Base-by-base conservation (phyloP, 2,888 invertebrate genomes). In the Ceriagrion tenellum region DNA sequence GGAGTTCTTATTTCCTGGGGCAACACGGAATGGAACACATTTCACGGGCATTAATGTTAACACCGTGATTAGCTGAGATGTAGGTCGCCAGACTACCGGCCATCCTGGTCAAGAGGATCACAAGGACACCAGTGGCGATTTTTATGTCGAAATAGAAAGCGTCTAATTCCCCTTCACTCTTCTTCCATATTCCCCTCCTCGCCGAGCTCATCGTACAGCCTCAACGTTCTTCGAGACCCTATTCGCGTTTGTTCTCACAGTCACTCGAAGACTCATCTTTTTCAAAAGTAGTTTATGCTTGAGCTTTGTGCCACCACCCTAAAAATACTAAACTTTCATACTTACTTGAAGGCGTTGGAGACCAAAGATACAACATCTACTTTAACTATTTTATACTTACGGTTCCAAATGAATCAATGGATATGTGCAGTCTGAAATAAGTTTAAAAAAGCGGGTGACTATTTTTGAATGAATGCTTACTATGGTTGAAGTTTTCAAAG, bases 91-190 rank as follows among this genome's bases (percentile, higher is more conserved):
- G 47, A 69, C 74, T 63, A 93, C 35, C 69, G 93, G 69, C 93
- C 93, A 69, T 93, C 74, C 93, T 47, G 47, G 63, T 93, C 69
- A n/a, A 93, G 93, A 93, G 40, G 69, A 93, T 69, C 93, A 47
- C 93, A 93, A 93, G 93, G 93, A 93, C 93, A n/a, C 40, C 12
- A 18, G 59, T 18, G n/a, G 55, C 13, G 63, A 40, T 35, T 81
- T 69, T 81, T 26, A 69, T 93, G 93, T 93, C 47, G 93, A 93
- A 93, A 93, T 93, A 69, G 93, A 93, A 93, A 93, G 93, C 74
- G 93, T 35, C 63, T 8, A 59, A 26, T 69, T 40, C 47, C 90
- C 59, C 30, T 91, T 91, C 59, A 30, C 69, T 47, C 69, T 47
- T 47, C 40, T 69, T 47, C 35, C 26, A 81, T 81, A 35, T 69